phyloP scores from a whole-genome alignment of 37 sponge, comb jelly and placozoan genomes.

The Diacarnus erythraeanus region DNA sequence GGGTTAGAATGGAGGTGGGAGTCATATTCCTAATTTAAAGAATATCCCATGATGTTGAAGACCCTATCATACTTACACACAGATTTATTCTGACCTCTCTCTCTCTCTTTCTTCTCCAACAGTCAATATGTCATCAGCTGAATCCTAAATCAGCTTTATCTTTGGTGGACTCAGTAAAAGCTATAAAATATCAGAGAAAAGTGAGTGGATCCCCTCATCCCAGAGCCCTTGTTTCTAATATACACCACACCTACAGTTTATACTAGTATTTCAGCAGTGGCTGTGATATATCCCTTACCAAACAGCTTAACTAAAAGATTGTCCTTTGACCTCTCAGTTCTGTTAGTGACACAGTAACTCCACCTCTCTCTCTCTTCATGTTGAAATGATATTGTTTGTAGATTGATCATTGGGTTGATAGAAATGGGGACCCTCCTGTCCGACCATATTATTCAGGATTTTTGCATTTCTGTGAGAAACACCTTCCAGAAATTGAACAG shows the following conservation, averaged over 20 bases:
- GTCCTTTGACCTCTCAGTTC: too few species aligned
- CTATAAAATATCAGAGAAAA: conserved; percentile 52
- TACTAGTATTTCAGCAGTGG: too few species aligned
- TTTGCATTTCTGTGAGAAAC: conserved; percentile 52
- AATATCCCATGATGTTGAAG: too few species aligned
- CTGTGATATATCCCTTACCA: too few species aligned
- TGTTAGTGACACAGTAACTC: background rate
- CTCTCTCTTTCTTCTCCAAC: background rate
- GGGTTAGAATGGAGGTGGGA: too few species aligned
- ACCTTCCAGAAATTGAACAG: conserved; percentile 32
- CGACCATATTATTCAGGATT: conserved; percentile 42
- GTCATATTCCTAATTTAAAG: too few species aligned
- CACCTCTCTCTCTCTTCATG: background rate
- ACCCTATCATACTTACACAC: too few species aligned
- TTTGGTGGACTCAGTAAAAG: conserved; percentile 29
- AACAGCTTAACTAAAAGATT: too few species aligned
- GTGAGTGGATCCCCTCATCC: conserved; percentile 3
- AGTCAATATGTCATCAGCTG: conserved; percentile 52
- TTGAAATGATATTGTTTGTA: too few species aligned
- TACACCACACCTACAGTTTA: too few species aligned
- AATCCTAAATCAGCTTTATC: conserved; percentile 47
- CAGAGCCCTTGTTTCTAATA: too few species aligned
- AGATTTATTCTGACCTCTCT: too few species aligned
- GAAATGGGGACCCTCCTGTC: background rate
- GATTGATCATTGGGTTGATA: conserved; percentile 55